These are phyloP conservation scores for Cephus spinipes DNA, from an alignment of 2,888 invertebrate species.

Conservation along the genomic window DNA sequence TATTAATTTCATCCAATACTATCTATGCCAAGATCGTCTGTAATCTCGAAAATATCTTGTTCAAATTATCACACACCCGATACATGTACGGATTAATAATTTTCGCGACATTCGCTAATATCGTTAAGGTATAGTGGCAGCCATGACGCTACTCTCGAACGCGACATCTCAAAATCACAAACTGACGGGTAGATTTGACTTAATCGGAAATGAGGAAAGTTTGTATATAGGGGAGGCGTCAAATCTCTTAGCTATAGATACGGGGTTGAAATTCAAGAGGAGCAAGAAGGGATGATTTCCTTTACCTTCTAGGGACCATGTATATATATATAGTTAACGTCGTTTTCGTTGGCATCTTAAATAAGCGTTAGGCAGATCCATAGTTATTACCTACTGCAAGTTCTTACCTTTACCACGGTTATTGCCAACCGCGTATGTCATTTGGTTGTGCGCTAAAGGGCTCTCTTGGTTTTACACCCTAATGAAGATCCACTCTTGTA, in stretches of 20 bases:
- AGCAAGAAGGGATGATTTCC: constrained; percentile 38
- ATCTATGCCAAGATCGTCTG: background rate
- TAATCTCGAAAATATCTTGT: background rate
- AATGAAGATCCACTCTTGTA: constrained; percentile 54
- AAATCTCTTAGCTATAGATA: constrained; percentile 16
- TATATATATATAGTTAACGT: constrained; percentile 44
- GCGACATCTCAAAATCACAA: constrained; percentile 12
- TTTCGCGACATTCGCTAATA: background rate
- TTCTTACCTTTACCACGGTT: constrained; percentile 25
- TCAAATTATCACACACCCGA: background rate
- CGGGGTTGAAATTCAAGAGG: constrained; percentile 7
- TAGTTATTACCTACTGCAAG: constrained; percentile 49
- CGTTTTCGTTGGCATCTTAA: constrained; percentile 52
- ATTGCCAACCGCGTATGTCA: constrained; percentile 42
- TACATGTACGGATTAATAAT: background rate
- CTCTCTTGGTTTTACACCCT: constrained; percentile 15
- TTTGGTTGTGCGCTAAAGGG: constrained; percentile 14
- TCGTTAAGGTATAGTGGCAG: background rate
- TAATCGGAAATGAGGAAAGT: constrained; percentile 61
- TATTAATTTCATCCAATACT: background rate
- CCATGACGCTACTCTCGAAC: background rate
- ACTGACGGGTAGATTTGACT: constrained; percentile 36
- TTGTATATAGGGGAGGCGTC: constrained; percentile 22
- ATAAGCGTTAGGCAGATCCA: constrained; percentile 61
- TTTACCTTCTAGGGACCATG: constrained; percentile 38